Percentiles rank a stretch among this genome's conserved stretches.
These are phyloP conservation scores for Delphinus delphis DNA, from an alignment of 2,113 vertebrate genomes.

Conservation along the genomic window DNA sequence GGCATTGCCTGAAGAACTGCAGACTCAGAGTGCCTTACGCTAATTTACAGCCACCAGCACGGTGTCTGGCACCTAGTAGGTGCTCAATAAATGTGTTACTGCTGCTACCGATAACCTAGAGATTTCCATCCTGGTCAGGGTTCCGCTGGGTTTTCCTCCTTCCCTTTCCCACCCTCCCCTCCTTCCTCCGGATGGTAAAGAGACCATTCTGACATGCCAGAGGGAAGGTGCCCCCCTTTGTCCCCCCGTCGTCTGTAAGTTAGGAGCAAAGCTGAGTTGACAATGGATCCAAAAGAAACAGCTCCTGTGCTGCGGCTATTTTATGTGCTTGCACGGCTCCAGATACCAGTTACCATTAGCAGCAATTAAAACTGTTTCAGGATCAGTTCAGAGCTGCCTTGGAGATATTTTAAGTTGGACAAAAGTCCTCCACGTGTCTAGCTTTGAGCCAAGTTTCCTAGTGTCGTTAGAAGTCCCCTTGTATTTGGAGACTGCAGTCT, in stretches of 20 bases:
- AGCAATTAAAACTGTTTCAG: constrained; percentile 64
- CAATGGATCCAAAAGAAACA: neutral
- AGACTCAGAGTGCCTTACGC: neutral
- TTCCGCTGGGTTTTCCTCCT: neutral
- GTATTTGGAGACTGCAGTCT: neutral
- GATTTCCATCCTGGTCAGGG: neutral
- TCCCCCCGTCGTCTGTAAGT: neutral
- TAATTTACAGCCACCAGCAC: neutral
- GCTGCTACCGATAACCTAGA: neutral
- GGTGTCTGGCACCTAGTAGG: neutral
- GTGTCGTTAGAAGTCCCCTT: constrained; percentile 12
- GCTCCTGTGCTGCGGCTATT: neutral
- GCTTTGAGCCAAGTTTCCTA: neutral
- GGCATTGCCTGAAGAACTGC: neutral
- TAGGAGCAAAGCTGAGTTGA: neutral
- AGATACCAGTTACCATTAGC: constrained; percentile 42
- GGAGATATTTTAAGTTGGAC: constrained; percentile 50
- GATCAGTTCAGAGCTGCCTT: constrained; percentile 63
- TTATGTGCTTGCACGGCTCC: constrained; percentile 28
- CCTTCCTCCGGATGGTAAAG: neutral
- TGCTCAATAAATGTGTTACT: neutral
- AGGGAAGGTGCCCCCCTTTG: neutral
- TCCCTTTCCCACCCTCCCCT: neutral
- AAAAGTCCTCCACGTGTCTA: neutral
- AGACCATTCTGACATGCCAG: neutral